phyloP scores from a whole-genome alignment of 2,113 vertebrate genomes.

The Micromys minutus region DNA sequence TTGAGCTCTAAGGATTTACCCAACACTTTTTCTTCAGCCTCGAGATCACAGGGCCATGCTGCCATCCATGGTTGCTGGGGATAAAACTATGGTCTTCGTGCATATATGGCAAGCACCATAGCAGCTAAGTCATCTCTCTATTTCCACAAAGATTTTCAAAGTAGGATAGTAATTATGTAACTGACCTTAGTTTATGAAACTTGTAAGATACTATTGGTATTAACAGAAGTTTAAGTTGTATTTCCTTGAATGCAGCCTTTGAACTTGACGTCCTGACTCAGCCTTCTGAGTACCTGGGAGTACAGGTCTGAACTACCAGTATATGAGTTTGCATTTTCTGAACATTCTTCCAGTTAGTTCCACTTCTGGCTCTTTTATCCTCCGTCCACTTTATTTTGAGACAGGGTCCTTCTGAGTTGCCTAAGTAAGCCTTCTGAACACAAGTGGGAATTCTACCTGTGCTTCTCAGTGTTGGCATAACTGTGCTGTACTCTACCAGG shows the following conservation, averaged over 20 bases:
- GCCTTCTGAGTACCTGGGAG: background rate
- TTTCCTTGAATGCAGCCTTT: background rate
- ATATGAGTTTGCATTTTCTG: background rate
- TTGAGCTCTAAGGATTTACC: background rate
- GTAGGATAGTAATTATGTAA: background rate
- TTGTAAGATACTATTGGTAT: constrained; percentile 5
- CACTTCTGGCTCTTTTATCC: background rate
- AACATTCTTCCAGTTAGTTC: background rate
- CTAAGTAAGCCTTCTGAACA: background rate
- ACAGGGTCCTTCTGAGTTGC: background rate
- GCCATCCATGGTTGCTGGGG: background rate
- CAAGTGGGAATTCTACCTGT: background rate
- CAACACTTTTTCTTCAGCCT: background rate
- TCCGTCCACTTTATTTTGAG: background rate
- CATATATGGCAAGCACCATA: background rate
- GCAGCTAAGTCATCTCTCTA: background rate
- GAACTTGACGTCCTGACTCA: background rate
- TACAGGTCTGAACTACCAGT: background rate
- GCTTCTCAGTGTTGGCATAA: background rate
- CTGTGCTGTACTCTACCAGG: background rate
- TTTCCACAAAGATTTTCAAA: background rate
- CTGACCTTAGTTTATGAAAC: background rate
- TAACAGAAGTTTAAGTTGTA: background rate
- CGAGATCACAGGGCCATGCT: background rate
- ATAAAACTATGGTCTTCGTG: background rate